Evolutionary conservation across 2,797 vertebrate genomes (phyloP).

Genomic region (Eulemur coronatus): DNA sequence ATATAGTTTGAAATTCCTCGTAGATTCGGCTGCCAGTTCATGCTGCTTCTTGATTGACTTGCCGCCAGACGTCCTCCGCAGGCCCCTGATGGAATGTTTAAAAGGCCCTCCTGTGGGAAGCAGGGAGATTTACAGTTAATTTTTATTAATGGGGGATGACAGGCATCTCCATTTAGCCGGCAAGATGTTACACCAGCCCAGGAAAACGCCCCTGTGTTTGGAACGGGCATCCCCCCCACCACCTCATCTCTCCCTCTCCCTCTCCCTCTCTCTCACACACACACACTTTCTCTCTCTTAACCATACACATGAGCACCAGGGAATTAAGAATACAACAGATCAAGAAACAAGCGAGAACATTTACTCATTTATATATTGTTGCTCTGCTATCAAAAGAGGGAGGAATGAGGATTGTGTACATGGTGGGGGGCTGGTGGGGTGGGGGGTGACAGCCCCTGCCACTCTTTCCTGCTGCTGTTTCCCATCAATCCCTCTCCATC

Average conservation of each 20-base stretch:
- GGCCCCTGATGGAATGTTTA: conserved; percentile 51
- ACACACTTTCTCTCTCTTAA: not conserved
- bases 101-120: conserved; percentile 56
- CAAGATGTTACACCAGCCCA: not conserved
- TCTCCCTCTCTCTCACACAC: not conserved
- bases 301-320: fast-evolving
- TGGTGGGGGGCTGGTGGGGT: not conserved
- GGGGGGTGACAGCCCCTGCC: not conserved
- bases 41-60: conserved; percentile 43
- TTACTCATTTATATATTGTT: not conserved
- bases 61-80: not conserved
- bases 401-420: not conserved
- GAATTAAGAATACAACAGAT: not conserved
- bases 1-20: not conserved
- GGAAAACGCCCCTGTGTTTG: not conserved
- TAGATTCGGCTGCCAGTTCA: not conserved
- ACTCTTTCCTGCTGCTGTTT: not conserved
- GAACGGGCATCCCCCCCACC: not conserved
- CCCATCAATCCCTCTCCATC: not conserved
- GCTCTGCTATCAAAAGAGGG: not conserved
- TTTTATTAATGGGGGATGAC: conserved; percentile 74
- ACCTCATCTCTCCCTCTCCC: not conserved
- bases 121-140: conserved; percentile 52
- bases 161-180: conserved; percentile 40
- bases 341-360: not conserved